Conservation (phyloP, 2,113 vertebrate genomes). For the Notothenia rossii region DNA sequence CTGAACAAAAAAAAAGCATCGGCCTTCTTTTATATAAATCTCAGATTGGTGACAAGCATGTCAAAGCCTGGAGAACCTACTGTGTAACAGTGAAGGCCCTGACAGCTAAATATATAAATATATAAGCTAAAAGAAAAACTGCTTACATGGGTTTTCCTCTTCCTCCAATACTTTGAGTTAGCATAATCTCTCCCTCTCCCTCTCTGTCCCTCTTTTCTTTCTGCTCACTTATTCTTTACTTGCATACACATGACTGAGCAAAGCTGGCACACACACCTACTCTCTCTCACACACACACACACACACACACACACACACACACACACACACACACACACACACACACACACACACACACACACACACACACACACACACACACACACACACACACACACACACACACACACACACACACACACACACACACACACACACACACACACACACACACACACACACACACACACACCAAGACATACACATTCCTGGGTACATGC, state of each 20-base stretch:
- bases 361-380: background rate
- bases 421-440: conserved; percentile 3
- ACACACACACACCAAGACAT: conserved; percentile 14
- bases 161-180: conserved; percentile 74
- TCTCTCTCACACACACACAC: background rate
- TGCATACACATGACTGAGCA: conserved; percentile 61
- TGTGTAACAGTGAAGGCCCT: conserved; percentile 61
- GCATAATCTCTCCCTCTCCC: conserved; percentile 71
- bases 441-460: conserved; percentile 26
- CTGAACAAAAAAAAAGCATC: conserved; percentile 61
- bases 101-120: conserved; percentile 80
- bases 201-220: conserved; percentile 54
- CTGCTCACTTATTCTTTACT: conserved; percentile 62
- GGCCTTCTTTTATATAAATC: conserved; percentile 56
- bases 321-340: conserved; percentile 13
- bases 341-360: conserved; percentile 15
- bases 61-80: conserved; percentile 56
- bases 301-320: background rate
- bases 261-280: conserved; percentile 11
- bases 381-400: too few species aligned
- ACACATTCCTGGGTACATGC: conserved; percentile 20
- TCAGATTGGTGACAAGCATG: conserved; percentile 65
- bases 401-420: too few species aligned
- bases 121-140: conserved; percentile 73
- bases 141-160: conserved; percentile 77